Percentiles rank a stretch among this genome's conserved stretches.
Evolutionary conservation across 1,140 invertebrate species (phyloP).

Genomic region (Drosophila rufa): DNA sequence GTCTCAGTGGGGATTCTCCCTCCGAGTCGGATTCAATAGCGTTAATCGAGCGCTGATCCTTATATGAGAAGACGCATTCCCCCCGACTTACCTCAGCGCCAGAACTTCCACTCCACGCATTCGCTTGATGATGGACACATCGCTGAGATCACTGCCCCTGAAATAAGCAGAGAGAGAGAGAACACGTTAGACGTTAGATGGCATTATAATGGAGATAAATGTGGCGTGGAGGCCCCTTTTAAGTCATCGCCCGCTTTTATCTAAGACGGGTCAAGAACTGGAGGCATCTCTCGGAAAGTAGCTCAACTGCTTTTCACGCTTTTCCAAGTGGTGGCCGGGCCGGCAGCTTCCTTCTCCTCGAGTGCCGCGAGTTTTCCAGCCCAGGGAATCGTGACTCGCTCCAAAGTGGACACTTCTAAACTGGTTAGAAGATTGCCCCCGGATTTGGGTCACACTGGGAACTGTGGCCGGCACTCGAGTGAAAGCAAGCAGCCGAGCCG

Average conservation of each 20-base stretch:
- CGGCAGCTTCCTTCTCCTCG: conserved; percentile 7
- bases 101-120: conserved; percentile 93
- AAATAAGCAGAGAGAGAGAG: conserved; percentile 82
- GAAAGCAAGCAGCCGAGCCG: conserved; percentile 52
- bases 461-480: conserved; percentile 29
- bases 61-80: conserved; percentile 1
- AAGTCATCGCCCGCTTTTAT: conserved; percentile 24
- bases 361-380: conserved; percentile 56
- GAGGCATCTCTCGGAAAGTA: conserved; percentile 31
- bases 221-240: conserved; percentile 27
- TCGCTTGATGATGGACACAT: conserved; percentile 90
- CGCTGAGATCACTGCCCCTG: conserved; percentile 93
- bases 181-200: conserved; percentile 26
- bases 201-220: conserved; percentile 33
- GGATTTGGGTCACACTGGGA: conserved; percentile 52
- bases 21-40: conserved; percentile 27
- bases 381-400: conserved; percentile 52
- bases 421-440: conserved; percentile 66
- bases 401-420: conserved; percentile 66
- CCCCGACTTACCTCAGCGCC: conserved; percentile 89
- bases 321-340: conserved; percentile 7
- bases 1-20: conserved; percentile 8
- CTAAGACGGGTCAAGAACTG: conserved; percentile 29
- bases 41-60: conserved; percentile 16
- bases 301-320: conserved; percentile 37